A percentile compares a stretch with the other conserved stretches of the same genome.
Conservation (phyloP, 2,888 invertebrate genomes). For the Perizoma flavofasciatum region DNA sequence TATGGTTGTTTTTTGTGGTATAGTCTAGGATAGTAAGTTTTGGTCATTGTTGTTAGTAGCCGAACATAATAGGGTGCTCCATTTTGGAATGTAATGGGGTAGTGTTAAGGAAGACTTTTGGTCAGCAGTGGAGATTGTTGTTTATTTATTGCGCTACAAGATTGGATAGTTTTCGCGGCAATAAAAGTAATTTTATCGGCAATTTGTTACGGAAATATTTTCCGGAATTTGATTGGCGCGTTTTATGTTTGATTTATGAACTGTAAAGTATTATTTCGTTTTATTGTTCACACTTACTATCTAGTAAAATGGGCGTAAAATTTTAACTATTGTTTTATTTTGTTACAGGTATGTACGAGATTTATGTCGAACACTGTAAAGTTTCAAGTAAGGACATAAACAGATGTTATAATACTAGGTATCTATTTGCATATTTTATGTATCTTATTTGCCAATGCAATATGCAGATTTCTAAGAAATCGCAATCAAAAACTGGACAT, state of each 20-base stretch:
- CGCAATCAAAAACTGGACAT: neutral
- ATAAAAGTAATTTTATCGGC: conserved; percentile 49
- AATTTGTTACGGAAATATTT: conserved; percentile 31
- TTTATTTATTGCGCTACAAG: conserved; percentile 43
- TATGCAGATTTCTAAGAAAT: neutral
- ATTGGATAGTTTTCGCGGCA: conserved; percentile 44
- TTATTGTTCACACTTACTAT: conserved; percentile 4
- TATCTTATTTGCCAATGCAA: no score
- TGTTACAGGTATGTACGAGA: conserved; percentile 27
- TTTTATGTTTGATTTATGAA: conserved; percentile 22
- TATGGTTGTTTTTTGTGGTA: conserved; percentile 8
- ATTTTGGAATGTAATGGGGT: conserved; percentile 7
- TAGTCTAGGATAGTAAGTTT: conserved; percentile 11
- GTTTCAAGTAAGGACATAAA: neutral
- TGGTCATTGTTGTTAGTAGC: conserved; percentile 15
- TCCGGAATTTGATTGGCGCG: conserved; percentile 22
- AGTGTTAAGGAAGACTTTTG: conserved; percentile 22
- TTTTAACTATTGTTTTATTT: conserved; percentile 11
- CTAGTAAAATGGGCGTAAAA: neutral
- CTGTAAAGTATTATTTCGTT: conserved; percentile 7
- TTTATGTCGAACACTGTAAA: neutral
- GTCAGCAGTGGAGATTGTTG: conserved; percentile 34
- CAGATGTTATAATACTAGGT: no score
- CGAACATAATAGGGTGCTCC: neutral
- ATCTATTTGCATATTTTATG: no score